Conservation (phyloP, 2,797 vertebrate species). For the Melanotaenia nigrans region DNA sequence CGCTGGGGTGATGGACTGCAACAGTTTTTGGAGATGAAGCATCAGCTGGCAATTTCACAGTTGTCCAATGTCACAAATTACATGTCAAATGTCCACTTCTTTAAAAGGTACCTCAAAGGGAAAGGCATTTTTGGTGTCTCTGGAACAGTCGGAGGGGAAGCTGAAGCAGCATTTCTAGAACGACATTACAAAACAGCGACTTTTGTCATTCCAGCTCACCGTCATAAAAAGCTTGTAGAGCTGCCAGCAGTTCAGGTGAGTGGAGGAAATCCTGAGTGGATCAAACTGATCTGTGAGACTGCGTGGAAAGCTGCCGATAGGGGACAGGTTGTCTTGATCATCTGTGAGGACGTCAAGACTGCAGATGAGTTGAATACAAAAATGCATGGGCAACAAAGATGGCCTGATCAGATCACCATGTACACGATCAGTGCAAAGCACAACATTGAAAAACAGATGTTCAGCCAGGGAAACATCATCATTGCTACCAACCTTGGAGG, state of each 20-base stretch:
- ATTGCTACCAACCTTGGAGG: too few species aligned
- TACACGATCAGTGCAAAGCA: too few species aligned
- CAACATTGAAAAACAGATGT: too few species aligned
- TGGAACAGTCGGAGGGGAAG: constrained; percentile 53
- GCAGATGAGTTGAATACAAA: too few species aligned
- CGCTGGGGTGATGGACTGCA: constrained; percentile 67
- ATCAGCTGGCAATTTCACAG: constrained; percentile 53
- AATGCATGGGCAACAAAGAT: too few species aligned
- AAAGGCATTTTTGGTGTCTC: constrained; percentile 66
- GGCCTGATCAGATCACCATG: too few species aligned
- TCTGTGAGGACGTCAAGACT: too few species aligned
- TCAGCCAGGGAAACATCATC: too few species aligned
- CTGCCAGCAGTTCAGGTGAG: constrained; percentile 19
- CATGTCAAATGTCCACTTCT: constrained; percentile 67
- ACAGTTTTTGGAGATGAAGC: constrained; percentile 71
- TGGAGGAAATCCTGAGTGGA: neutral
- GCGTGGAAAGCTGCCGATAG: constrained; percentile 3
- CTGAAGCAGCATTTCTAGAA: constrained; percentile 28
- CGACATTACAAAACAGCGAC: constrained; percentile 11
- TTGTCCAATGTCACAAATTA: constrained; percentile 66
- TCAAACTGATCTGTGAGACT: constrained; percentile 21
- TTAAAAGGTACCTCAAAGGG: constrained; percentile 45
- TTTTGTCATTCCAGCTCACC: constrained; percentile 19
- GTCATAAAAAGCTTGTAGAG: constrained; percentile 8
- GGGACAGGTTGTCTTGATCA: constrained; percentile 14